Evolutionary conservation across 2,888 invertebrate species (phyloP), one percentile per base, ranked within the genome.

Genomic region (Cylindroiulus punctatus): DNA sequence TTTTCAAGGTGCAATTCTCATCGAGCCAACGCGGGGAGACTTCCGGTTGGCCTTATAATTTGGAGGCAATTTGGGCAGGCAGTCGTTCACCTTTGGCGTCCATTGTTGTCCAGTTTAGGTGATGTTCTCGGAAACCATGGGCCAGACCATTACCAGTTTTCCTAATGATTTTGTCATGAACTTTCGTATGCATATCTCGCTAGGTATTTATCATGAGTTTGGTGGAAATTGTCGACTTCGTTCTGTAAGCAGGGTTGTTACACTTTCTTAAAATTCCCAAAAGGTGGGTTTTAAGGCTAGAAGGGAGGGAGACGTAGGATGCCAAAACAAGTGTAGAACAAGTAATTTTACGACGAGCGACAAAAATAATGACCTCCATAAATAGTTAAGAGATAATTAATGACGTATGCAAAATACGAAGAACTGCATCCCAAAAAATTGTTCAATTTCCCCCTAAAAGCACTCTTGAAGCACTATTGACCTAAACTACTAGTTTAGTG

Each of bases 1-100:
- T 76, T 76, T 76, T 76, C 30, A 76, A 76, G 76, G 76, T 76
- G 76, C 76, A 26, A 76, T 76, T 30, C 76, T 76, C 76, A 76
- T 76, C 76, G 76, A 76, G 76, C 76, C 76, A 76, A 76, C 76
- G 30, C 76, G 76, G 76, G 76, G 76, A 26, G 76, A 76, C 76
- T 76, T 76, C 76, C 76, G 76, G 30, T 76, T 76, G 76, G 76
- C 76, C 76, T 30, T 76, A 26, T 76, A 76, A 76, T 30, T 76
- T 10, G 76, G 76, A 76, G 76, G 76, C 76, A 76, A 76, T 76
- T 76, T 76, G 76, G 30, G 76, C 76, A 76, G 76, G 30, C 76
- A 76, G 76, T 76, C 30, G 8, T n/a, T 30, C 76, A 76, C 76
- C 76, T 30, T 76, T 14, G 76, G 30, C 76, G 76, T 76, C 76